A percentile compares a stretch with the other conserved stretches of the same genome.
Conservation (phyloP, 2,113 vertebrate genomes). For the Salvelinus sp. region DNA sequence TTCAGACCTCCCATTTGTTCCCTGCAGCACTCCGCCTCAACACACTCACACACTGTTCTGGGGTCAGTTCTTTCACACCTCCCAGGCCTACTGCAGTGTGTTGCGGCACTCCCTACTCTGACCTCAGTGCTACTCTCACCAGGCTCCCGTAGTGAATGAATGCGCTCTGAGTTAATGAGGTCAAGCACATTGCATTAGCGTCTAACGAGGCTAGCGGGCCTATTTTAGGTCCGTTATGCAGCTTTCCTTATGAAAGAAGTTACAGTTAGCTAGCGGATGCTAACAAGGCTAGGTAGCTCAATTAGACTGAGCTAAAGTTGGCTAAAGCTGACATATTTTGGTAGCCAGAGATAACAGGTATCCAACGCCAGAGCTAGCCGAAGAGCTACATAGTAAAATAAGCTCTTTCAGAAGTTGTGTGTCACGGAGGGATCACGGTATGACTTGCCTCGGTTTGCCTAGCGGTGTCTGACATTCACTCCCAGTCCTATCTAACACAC, state of each 20-base stretch:
- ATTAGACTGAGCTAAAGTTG: constrained; percentile 38
- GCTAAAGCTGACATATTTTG: constrained; percentile 35
- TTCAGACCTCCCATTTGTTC: constrained; percentile 7
- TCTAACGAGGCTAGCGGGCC: constrained; percentile 28
- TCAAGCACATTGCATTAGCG: constrained; percentile 45
- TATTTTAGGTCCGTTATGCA: constrained; percentile 49
- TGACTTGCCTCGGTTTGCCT: too few relatives aligned
- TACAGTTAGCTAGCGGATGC: constrained; percentile 16
- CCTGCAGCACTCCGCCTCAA: background rate
- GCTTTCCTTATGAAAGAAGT: constrained; percentile 21
- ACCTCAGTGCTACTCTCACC: constrained; percentile 1
- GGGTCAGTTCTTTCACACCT: constrained; percentile 14
- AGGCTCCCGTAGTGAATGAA: constrained; percentile 33
- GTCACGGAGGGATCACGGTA: background rate
- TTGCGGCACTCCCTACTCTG: background rate
- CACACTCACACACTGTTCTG: constrained; percentile 23
- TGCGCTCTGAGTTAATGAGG: constrained; percentile 59
- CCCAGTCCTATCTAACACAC: too few relatives aligned
- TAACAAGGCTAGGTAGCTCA: constrained; percentile 44
- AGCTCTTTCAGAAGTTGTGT: background rate
- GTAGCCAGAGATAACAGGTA: constrained; percentile 11
- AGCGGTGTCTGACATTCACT: background rate
- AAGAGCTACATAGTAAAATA: background rate
- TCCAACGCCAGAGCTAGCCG: background rate
- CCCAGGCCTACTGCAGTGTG: background rate